Percentiles rank a stretch among this genome's conserved stretches.
Conservation (phyloP, 2,113 vertebrate species). For the Gymnogyps californianus region DNA sequence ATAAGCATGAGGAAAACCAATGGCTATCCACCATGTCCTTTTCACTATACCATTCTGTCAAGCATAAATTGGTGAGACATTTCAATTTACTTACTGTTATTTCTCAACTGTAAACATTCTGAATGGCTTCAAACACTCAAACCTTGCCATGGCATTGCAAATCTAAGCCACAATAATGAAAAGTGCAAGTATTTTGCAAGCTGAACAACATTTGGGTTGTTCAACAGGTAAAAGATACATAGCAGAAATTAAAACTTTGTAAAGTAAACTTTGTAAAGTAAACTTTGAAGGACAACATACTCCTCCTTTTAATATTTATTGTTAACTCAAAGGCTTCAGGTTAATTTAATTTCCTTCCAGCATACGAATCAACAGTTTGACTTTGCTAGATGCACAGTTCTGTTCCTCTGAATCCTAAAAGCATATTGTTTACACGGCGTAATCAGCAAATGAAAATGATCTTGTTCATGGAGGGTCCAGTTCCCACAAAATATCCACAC, state of each 20-base stretch:
- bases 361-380: neutral
- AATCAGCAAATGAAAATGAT: slow-evolving; percentile 60
- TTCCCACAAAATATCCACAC: slow-evolving; percentile 61
- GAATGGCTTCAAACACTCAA: neutral
- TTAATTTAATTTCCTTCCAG: slow-evolving; percentile 10
- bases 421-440: slow-evolving; percentile 29
- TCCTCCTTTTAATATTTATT: neutral
- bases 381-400: neutral
- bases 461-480: slow-evolving; percentile 14
- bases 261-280: neutral
- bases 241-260: neutral
- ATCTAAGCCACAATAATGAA: neutral
- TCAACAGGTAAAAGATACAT: neutral
- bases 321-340: neutral
- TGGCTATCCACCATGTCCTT: neutral
- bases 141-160: neutral
- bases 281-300: neutral
- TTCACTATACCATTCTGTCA: neutral
- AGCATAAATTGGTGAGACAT: neutral
- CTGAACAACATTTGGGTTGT: neutral
- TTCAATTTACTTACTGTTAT: neutral
- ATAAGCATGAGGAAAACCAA: neutral
- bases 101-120: neutral
- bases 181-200: neutral
- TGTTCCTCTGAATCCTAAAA: slow-evolving; percentile 30